Conservation (phyloP, 1,140 invertebrate genomes). For the Solen grandis region DNA sequence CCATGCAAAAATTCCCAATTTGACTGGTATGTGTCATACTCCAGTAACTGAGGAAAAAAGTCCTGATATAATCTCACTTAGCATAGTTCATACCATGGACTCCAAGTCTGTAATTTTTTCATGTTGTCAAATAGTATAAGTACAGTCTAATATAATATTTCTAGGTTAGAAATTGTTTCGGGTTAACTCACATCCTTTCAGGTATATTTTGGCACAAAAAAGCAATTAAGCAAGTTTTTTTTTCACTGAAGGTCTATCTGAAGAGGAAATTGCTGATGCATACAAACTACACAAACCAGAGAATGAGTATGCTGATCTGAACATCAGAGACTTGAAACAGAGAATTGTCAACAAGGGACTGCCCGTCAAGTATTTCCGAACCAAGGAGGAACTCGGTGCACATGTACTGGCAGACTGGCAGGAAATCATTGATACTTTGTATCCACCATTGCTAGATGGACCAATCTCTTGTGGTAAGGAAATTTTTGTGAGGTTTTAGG, state of each 20-base stretch:
- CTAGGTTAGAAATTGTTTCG: too few relatives aligned
- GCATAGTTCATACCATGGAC: too few relatives aligned
- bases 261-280: conserved; percentile 55
- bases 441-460: conserved; percentile 66
- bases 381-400: conserved; percentile 71
- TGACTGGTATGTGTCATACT: too few relatives aligned
- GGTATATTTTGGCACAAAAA: too few relatives aligned
- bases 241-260: neutral
- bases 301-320: conserved; percentile 72
- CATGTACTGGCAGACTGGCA: conserved; percentile 77
- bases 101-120: too few relatives aligned
- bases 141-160: too few relatives aligned
- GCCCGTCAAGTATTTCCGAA: conserved; percentile 77
- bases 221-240: too few relatives aligned
- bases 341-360: conserved; percentile 78
- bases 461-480: neutral
- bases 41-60: too few relatives aligned
- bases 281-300: conserved; percentile 63
- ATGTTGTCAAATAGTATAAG: too few relatives aligned
- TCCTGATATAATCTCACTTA: too few relatives aligned
- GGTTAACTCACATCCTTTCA: too few relatives aligned
- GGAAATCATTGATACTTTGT: conserved; percentile 73
- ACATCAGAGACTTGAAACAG: conserved; percentile 75
- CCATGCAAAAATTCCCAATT: too few relatives aligned
- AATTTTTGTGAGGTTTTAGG: conserved; percentile 5